Evolutionary conservation across 2,888 invertebrate species (phyloP).

Genomic region (Agrochola macilenta): DNA sequence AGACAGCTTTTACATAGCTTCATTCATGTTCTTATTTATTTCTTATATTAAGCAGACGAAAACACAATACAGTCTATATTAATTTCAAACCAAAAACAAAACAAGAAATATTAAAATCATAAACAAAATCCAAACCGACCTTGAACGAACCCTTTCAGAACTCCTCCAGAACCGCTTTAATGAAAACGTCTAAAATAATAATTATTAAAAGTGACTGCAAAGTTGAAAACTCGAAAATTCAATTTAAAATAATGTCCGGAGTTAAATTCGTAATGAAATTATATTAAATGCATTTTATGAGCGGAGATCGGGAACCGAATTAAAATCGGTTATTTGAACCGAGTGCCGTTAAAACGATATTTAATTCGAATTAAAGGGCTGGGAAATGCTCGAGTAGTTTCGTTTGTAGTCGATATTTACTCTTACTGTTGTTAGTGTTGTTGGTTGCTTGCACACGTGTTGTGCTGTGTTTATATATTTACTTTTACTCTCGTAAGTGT

Average conservation of each 20-base stretch:
- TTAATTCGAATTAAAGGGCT: conserved; percentile 53
- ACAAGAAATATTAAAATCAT: conserved; percentile 10
- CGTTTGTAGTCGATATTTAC: conserved; percentile 31
- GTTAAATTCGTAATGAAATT: conserved; percentile 59
- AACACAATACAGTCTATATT: no score
- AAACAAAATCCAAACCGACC: background rate
- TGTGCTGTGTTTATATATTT: no score
- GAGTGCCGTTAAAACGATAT: conserved; percentile 55
- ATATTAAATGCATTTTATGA: conserved; percentile 64
- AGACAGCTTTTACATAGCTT: background rate
- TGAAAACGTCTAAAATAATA: conserved; percentile 43
- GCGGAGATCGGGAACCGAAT: conserved; percentile 44
- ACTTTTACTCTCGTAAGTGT: no score
- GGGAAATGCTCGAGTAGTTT: conserved; percentile 9
- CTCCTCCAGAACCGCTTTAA: background rate
- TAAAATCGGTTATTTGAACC: conserved; percentile 59
- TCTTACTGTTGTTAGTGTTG: no score
- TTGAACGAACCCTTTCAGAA: conserved; percentile 1
- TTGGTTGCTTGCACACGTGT: no score
- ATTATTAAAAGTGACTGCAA: conserved; percentile 42
- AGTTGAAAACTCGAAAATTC: conserved; percentile 45
- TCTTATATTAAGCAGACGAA: no score
- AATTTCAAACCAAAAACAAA: background rate
- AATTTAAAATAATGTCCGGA: conserved; percentile 48
- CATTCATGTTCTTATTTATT: background rate